phyloP scores from a whole-genome alignment of 1,140 invertebrate species.

The Tetramorium alpestre region DNA sequence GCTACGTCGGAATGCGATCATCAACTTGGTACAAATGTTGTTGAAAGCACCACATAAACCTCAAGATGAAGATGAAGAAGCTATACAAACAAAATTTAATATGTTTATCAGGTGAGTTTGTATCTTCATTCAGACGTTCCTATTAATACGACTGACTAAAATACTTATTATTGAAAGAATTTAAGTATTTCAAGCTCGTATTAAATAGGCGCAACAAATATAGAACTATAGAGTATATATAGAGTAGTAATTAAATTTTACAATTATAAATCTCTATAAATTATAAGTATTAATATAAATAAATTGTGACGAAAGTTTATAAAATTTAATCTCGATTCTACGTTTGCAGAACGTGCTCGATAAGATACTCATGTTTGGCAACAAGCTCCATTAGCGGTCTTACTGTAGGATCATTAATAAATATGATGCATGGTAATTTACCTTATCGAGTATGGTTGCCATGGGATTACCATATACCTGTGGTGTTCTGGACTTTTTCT shows the following conservation, averaged over 20 bases:
- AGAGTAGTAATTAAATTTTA: neutral
- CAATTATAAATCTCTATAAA: neutral
- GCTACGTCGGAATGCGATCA: slow-evolving; percentile 1
- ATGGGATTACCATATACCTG: neutral
- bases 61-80: neutral
- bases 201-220: too few species aligned
- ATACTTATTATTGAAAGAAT: too few species aligned
- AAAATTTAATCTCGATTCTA: neutral
- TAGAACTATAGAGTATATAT: too few species aligned
- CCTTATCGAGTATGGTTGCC: slow-evolving; percentile 58
- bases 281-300: neutral
- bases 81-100: slow-evolving; percentile 31
- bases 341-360: slow-evolving; percentile 7
- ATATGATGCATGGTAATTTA: neutral
- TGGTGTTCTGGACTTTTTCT: slow-evolving; percentile 16
- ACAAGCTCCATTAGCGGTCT: neutral
- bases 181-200: too few species aligned
- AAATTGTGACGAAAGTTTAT: neutral
- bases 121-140: neutral
- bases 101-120: slow-evolving; percentile 21
- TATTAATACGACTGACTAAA: too few species aligned
- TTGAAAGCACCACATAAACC: slow-evolving; percentile 16
- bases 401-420: slow-evolving; percentile 6
- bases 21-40: neutral
- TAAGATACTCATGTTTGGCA: neutral